A percentile compares a stretch with the other conserved stretches of the same genome.
Conservation (phyloP, 1,140 invertebrate genomes). For the Papilio helenus region DNA sequence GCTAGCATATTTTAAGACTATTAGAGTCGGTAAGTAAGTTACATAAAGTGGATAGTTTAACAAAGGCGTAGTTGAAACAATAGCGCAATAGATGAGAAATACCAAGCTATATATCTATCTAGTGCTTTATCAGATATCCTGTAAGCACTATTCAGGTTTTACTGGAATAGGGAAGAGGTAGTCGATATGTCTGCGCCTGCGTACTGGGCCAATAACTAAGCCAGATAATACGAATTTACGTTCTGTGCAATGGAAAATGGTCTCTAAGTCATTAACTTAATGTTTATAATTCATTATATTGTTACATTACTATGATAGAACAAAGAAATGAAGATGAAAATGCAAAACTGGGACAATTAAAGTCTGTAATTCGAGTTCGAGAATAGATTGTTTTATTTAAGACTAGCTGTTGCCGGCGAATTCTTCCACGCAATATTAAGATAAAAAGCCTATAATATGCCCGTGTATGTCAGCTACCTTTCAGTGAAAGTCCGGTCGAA, state of each 20-base stretch:
- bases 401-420: no score
- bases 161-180: slow-evolving; percentile 40
- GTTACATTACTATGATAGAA: not conserved
- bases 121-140: slow-evolving; percentile 57
- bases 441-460: no score
- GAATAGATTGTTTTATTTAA: not conserved
- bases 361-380: not conserved
- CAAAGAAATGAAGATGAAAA: not conserved
- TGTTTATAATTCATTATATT: not conserved
- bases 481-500: no score
- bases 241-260: not conserved
- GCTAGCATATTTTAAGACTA: not conserved
- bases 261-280: not conserved
- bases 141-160: slow-evolving; percentile 67
- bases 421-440: no score
- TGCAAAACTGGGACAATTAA: not conserved
- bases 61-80: slow-evolving; percentile 28
- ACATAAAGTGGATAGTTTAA: slow-evolving; percentile 7
- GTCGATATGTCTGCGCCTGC: slow-evolving; percentile 73
- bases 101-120: slow-evolving; percentile 48
- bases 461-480: no score
- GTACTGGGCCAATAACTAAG: slow-evolving; percentile 42
- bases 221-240: not conserved
- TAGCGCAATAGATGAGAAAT: not conserved
- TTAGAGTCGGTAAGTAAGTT: not conserved